Conservation (phyloP, 1,140 invertebrate genomes). For the Geopemphigus sp. region DNA sequence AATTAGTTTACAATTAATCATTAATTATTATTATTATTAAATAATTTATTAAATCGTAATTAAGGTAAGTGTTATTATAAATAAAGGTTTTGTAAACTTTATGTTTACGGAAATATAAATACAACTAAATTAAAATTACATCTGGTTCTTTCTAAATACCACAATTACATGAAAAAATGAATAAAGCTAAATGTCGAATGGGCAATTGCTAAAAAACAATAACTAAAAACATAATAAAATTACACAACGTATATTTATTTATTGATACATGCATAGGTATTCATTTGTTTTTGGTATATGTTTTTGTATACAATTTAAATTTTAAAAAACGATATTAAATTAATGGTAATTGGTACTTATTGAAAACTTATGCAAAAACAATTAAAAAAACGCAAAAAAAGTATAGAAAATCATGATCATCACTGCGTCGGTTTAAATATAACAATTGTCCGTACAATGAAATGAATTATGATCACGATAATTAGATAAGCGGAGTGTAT, state of each 20-base stretch:
- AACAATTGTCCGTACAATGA: conserved; percentile 12
- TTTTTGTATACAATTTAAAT: not conserved
- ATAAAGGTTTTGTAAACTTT: too few relatives aligned
- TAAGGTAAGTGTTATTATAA: too few relatives aligned
- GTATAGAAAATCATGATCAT: not conserved
- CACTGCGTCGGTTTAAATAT: not conserved
- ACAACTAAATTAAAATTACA: not conserved
- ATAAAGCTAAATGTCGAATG: not conserved
- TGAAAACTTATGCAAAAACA: conserved; percentile 11
- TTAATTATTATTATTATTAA: too few relatives aligned
- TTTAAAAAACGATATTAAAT: not conserved
- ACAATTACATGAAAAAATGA: not conserved
- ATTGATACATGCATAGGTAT: conserved; percentile 1
- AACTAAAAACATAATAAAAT: not conserved
- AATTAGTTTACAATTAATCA: too few relatives aligned
- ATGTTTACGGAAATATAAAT: not conserved
- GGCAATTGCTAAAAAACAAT: not conserved
- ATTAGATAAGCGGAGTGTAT: not conserved
- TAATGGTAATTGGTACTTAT: conserved; percentile 3
- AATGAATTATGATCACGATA: not conserved
- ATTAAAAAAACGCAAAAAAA: conserved; percentile 12
- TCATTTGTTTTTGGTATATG: not conserved
- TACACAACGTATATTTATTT: conserved; percentile 11
- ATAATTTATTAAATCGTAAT: too few relatives aligned
- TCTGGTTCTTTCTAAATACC: not conserved